Base-by-base conservation (phyloP, 2,113 vertebrate species). In the Zingel zingel region DNA sequence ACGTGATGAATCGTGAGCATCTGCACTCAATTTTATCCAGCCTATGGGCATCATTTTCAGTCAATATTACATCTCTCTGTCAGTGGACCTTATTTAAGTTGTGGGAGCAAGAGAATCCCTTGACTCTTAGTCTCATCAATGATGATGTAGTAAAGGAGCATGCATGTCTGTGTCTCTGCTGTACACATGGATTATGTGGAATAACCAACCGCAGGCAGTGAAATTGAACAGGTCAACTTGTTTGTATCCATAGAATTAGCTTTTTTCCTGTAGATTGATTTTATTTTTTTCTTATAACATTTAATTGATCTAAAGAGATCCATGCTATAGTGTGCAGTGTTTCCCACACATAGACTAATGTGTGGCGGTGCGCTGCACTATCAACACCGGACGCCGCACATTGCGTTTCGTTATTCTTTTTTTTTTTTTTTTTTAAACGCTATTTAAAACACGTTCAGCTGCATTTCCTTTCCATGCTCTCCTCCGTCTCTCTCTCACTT, bases 1-100 rank as follows among this genome's bases (percentile, higher is more conserved):
- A 88, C 84, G 63, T 83, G 81, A 89, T 87, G 77, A 91, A 87
- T 86, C 86, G 71, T 79, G 80, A 87, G 81, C 86, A 77, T 82
- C 80, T 87, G 53, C 68, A 48, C 76, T 83, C 56, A 63, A 66
- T 79, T 79, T 73, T 21, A 66, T 66, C 56, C 15, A 18, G 74
- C 74, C 87, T 75, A 39, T 33, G 67, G 91, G 33, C 85, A 73
- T 86, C 19, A 23, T 67, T 80, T 87, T 77, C 53, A 79, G 84
- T 92, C 83, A 87, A 83, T 89, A 89, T 76, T 78, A 81, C 50
- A 73, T 73, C 33, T 33, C 25, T 68, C 56, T 16, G 66, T 74
- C 6, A 18, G 51, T 66, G 56, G 54, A 68, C 45, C 53, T 78
- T 18, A 71, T 74, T 74, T 56, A 74, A 75, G 51, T 59, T 61